Evolutionary conservation across 2,888 invertebrate genomes (phyloP).

Genomic region (Osedax frankpressi): DNA sequence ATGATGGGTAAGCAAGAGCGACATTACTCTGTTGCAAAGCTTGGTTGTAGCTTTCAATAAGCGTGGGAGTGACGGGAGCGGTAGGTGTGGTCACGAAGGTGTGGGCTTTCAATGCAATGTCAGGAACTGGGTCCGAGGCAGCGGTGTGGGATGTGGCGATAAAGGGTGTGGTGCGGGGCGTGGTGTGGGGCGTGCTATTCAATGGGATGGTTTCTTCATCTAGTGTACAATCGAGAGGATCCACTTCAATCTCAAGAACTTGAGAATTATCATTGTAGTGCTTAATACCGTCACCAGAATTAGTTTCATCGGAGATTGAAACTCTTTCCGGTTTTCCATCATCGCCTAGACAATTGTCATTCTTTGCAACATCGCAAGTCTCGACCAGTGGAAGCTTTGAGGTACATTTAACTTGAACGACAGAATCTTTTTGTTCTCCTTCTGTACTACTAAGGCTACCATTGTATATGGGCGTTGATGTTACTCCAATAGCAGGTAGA

Average conservation of each 20-base stretch:
- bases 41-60: no score
- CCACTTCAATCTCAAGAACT: not conserved
- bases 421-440: no score
- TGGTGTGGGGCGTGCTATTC: not conserved
- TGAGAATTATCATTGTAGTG: not conserved
- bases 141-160: not conserved
- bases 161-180: not conserved
- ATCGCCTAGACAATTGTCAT: not conserved
- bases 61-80: no score
- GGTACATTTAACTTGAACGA: not conserved
- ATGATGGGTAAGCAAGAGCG: no score
- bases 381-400: no score
- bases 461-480: no score
- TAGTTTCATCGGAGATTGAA: not conserved
- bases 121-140: no score
- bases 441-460: no score
- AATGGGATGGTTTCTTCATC: not conserved
- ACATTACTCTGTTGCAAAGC: no score
- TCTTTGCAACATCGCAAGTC: not conserved
- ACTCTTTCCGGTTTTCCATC: not conserved
- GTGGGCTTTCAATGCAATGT: no score
- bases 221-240: not conserved
- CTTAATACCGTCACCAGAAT: not conserved
- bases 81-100: no score
- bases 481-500: no score